Base-by-base conservation (phyloP, 2,113 vertebrate species). In the Anguilla rostrata region DNA sequence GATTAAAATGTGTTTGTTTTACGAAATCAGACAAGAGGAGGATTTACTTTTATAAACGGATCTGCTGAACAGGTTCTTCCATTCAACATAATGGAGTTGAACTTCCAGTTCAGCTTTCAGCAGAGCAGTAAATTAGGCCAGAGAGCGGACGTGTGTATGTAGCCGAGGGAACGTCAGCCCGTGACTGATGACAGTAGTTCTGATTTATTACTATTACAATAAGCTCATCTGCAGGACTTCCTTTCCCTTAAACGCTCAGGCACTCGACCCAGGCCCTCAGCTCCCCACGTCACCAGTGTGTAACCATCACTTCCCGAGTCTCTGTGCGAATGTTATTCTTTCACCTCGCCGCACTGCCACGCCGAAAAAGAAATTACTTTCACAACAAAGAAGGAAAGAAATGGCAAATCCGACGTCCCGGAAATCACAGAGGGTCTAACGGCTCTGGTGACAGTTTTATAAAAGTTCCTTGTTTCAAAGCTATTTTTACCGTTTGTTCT, bases 361-460 rank as follows among this genome's bases (percentile, higher is more conserved):
- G 26, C 60, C 2, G 20, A 34, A 66, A 26, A 66, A 66, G 18
- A 66, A 66, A 66, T 9, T 3, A 26, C 60, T 22, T 20, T 26
- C 26, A 66, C 60, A 66, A 66, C 60, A 66, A 66, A 66, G 60
- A 84, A 49, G 1, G 34, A 87, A 46, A 43, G 85, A 84, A 66
- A 86, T 85, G 85, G 84, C 18, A 56, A 53, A 90, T 88, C 87
- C 85, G 88, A 85, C 87, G 39, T 80, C 56, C 88, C 88, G 89
- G 93, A 94, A 92, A 89, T 89, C 88, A 85, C 92, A 85, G 75
- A 80, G 83, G 78, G 34, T 92, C 93, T 94, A 93, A 94, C 91
- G 90, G 92, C 79, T 83, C 43, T 86, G 94, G 93, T 94, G 93
- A 94, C 94, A 94, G 91, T 81, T 95, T 94, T 93, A 95, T 91